These are phyloP conservation scores for Malthinus flaveolus DNA, from an alignment of 2,888 invertebrate species.

Conservation along the genomic window DNA sequence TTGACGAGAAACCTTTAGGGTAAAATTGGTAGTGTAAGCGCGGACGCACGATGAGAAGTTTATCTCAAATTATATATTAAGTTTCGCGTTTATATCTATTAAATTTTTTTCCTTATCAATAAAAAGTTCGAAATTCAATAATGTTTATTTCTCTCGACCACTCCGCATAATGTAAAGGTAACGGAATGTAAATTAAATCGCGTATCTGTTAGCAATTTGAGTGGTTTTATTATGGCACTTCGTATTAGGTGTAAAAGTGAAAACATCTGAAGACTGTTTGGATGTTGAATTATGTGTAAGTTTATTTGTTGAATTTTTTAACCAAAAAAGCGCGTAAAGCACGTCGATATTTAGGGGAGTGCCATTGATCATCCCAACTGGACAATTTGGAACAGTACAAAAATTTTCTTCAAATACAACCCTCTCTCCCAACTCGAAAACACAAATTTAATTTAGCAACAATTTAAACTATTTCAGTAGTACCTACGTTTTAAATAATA, in stretches of 20 bases:
- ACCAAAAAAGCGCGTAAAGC: not conserved
- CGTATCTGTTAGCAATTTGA: too few species aligned
- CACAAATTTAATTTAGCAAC: too few species aligned
- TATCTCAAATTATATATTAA: slow-evolving; percentile 2
- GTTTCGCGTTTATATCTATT: slow-evolving; percentile 3
- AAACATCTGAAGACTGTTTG: too few species aligned
- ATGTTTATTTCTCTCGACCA: not conserved
- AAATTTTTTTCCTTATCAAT: slow-evolving; percentile 1
- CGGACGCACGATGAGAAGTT: slow-evolving; percentile 8
- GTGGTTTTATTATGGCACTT: too few species aligned
- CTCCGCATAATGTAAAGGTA: not conserved
- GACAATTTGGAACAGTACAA: slow-evolving; percentile 1
- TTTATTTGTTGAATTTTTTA: too few species aligned
- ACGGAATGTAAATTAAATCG: not conserved
- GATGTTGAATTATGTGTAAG: too few species aligned
- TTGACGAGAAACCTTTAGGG: slow-evolving; percentile 9
- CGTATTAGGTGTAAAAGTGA: too few species aligned
- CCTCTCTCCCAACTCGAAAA: too few species aligned
- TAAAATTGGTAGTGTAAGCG: slow-evolving; percentile 13
- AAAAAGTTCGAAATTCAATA: not conserved
- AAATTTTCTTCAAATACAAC: not conserved
- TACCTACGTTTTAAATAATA: too few species aligned
- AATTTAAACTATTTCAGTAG: too few species aligned
- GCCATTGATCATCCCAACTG: slow-evolving; percentile 6
- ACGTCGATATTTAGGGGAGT: slow-evolving; percentile 21